Evolutionary conservation across 2,113 vertebrate species (phyloP).

Genomic region (Pavo muticus): DNA sequence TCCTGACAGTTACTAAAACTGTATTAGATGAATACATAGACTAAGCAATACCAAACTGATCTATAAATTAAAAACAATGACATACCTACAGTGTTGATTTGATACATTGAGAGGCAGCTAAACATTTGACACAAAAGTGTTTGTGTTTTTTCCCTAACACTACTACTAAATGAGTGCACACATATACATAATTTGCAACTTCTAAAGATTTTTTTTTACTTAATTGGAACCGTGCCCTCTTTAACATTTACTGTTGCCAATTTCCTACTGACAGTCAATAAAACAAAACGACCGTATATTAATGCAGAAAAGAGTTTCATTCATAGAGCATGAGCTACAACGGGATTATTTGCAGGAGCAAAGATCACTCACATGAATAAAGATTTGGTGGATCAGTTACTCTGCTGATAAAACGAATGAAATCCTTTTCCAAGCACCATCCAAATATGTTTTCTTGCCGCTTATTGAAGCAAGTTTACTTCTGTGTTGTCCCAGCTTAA

Average conservation of each 20-base stretch:
- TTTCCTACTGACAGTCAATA: neutral
- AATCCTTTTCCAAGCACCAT: conserved; percentile 33
- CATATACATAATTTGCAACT: neutral
- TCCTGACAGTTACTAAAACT: neutral
- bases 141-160: neutral
- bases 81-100: neutral
- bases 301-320: conserved; percentile 26
- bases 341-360: conserved; percentile 63
- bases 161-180: neutral
- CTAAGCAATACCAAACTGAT: neutral
- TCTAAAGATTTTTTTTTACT: neutral
- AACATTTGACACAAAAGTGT: neutral
- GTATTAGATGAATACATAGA: neutral
- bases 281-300: conserved; percentile 10
- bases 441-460: conserved; percentile 13
- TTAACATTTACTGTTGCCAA: neutral
- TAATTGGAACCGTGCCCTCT: neutral
- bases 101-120: neutral
- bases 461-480: conserved; percentile 13
- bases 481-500: conserved; percentile 44
- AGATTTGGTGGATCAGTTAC: conserved; percentile 53
- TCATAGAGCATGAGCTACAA: conserved; percentile 26
- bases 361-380: conserved; percentile 70
- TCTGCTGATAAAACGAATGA: conserved; percentile 27
- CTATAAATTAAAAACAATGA: neutral